Evolutionary conservation across 2,797 vertebrate species (phyloP).

Genomic region (Notamacropus eugenii): DNA sequence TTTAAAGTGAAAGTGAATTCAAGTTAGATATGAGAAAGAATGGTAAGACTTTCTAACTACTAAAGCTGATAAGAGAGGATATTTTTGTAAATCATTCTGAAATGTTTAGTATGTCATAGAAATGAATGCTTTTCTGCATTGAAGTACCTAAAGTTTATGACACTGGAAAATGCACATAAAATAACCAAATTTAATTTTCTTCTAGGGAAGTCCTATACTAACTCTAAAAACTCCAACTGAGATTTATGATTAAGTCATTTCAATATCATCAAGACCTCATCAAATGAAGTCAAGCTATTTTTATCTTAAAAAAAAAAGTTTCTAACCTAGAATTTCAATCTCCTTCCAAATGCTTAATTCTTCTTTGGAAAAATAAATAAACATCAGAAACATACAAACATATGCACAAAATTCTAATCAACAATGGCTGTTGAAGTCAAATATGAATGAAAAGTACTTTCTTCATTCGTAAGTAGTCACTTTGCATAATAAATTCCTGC

Average conservation of each 20-base stretch:
- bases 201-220: background rate
- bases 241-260: background rate
- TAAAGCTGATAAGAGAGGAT: background rate
- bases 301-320: background rate
- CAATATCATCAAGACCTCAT: too few relatives aligned
- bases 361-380: background rate
- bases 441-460: background rate
- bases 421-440: background rate
- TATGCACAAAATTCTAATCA: background rate
- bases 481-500: accelerated
- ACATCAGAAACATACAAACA: accelerated
- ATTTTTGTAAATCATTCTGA: background rate
- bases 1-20: background rate
- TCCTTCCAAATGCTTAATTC: background rate
- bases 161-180: background rate
- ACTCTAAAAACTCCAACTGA: background rate
- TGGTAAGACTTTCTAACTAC: background rate
- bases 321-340: background rate
- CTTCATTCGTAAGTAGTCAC: background rate
- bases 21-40: background rate
- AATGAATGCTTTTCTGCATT: background rate
- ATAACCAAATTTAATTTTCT: background rate
- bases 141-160: background rate
- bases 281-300: background rate
- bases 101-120: background rate